Conservation (phyloP, 2,888 invertebrate species). For the Agonopterix arenella region DNA sequence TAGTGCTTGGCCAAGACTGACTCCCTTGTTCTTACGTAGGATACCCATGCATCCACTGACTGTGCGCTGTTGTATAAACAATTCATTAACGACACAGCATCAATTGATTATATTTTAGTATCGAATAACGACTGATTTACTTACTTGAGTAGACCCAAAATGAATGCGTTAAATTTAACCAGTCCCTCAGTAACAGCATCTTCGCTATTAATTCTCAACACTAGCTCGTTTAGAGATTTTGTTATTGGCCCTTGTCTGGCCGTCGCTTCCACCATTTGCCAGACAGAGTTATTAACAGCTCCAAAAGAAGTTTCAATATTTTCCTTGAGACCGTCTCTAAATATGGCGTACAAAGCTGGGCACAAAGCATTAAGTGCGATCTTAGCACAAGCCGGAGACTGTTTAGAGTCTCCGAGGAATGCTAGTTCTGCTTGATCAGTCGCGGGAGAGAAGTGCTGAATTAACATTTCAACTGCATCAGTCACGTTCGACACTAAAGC, state of each 20-base stretch:
- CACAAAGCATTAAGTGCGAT: constrained; percentile 86
- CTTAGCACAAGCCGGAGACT: constrained; percentile 82
- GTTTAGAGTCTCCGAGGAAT: constrained; percentile 75
- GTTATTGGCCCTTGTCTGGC: constrained; percentile 92
- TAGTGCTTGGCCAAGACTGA: constrained; percentile 89
- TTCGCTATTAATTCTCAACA: constrained; percentile 88
- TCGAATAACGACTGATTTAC: constrained; percentile 27
- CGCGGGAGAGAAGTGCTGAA: constrained; percentile 82
- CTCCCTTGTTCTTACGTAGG: constrained; percentile 90
- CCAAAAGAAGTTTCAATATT: constrained; percentile 90
- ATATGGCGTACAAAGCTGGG: constrained; percentile 88
- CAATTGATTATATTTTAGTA: neutral
- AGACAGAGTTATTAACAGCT: constrained; percentile 89
- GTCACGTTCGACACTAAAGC: constrained; percentile 84
- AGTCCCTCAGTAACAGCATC: constrained; percentile 89
- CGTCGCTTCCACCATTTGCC: constrained; percentile 93
- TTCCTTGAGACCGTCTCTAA: constrained; percentile 90
- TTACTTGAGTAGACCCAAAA: constrained; percentile 91
- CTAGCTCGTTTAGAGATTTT: constrained; percentile 88
- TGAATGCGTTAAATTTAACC: constrained; percentile 92
- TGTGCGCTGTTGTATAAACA: constrained; percentile 76
- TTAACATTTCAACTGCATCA: constrained; percentile 84
- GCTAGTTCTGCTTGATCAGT: constrained; percentile 79
- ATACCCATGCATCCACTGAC: constrained; percentile 94
- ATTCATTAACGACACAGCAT: too few species aligned